Evolutionary conservation across 92 coral and sea anemone genomes (phyloP).

Genomic region (Montipora capitata): DNA sequence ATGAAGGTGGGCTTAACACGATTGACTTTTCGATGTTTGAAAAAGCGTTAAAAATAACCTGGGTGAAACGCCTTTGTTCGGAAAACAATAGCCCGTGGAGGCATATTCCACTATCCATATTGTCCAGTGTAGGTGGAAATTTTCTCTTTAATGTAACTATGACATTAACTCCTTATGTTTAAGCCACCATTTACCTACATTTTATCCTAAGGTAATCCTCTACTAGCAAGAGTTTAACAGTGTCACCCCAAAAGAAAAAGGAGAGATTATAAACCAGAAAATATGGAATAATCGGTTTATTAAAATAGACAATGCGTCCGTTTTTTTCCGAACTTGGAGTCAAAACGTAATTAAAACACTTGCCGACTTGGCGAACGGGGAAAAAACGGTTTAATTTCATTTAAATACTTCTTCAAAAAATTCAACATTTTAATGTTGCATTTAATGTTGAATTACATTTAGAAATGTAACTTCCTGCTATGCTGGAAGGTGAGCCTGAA

Average conservation of each 20-base stretch:
- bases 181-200: background rate
- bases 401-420: too few species aligned
- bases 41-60: conserved; percentile 19
- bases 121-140: background rate
- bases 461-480: too few species aligned
- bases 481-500: too few species aligned
- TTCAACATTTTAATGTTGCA: too few species aligned
- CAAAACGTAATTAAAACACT: background rate
- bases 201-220: background rate
- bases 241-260: background rate
- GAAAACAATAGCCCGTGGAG: too few species aligned
- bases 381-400: too few species aligned
- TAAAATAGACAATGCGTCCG: background rate
- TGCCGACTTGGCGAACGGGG: too few species aligned
- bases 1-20: conserved; percentile 28
- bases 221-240: background rate
- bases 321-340: background rate
- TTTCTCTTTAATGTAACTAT: background rate
- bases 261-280: background rate
- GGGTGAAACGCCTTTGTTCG: too few species aligned
- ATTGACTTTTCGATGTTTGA: conserved; percentile 21
- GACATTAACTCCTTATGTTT: background rate
- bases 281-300: background rate
- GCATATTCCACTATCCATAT: background rate
- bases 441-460: too few species aligned